Base-by-base conservation (phyloP, 2,113 vertebrate genomes). In the Columbina picui region DNA sequence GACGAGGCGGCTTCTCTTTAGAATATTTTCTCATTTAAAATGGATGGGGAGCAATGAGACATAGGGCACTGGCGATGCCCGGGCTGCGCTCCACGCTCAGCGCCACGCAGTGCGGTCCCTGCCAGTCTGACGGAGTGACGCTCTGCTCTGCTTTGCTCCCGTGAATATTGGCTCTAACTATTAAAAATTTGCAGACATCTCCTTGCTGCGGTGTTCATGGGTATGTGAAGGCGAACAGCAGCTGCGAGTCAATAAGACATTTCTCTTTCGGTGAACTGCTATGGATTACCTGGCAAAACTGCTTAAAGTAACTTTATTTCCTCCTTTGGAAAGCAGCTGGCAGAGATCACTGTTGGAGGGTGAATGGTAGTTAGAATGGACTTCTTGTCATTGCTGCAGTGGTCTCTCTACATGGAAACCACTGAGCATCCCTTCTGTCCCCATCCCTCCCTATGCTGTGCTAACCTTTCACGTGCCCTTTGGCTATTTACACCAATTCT, bases 61-160 rank as follows among this genome's bases (percentile, higher is more conserved):
- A 1, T 5, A 60, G 41, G 14, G 3, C n/a, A 4, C 3, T 27
- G 59, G 53, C n/a, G 74, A 3, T 63, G 77, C 0, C 53, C 27
- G 65, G 36, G 50, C 73, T 84, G 65, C 22, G 5, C 38, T 59
- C 61, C 17, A 25, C 3, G 8, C 68, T 43, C 59, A 3, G 50
- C 26, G 52, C 3, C 15, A 4, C 49, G 6, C 12, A 9, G 21
- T 36, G 60, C 68, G 25, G 50, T 3, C 55, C 38, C 61, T 71
- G 47, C 67, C 34, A 2, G 2, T 2, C 53, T 27, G 53, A 2
- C 59, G 36, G 68, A n/a, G 59, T 0, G 68, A 23, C 0, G 12
- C 60, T 67, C 21, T 39, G 64, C 73, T 67, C 34, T 41, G 1
- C 3, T 67, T 32, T 50, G 57, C 64, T 78, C 3, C 57, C 27